Evolutionary conservation across 2,888 invertebrate genomes (phyloP).

Genomic region (Hydropsyche betteni): DNA sequence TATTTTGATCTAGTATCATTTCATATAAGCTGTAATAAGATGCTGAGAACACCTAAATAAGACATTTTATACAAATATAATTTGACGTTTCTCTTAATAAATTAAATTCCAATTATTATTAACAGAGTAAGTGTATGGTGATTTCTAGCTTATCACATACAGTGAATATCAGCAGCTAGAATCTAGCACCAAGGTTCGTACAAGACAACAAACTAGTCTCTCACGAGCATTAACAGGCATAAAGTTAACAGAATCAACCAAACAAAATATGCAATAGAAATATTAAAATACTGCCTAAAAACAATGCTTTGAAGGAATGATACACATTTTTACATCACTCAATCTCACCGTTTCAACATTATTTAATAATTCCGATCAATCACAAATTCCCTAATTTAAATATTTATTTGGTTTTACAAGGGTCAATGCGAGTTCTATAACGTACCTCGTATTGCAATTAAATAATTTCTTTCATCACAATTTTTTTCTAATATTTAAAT

Average conservation of each 20-base stretch:
- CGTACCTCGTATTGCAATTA: conserved; percentile 49
- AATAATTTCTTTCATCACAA: conserved; percentile 55
- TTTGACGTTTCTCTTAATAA: not conserved
- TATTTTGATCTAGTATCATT: no score
- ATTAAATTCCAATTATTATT: not conserved
- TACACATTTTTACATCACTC: conserved; percentile 44
- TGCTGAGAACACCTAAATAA: no score
- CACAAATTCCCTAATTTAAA: conserved; percentile 45
- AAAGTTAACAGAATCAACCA: conserved; percentile 13
- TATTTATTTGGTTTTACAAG: conserved; percentile 48
- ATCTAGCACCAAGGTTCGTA: conserved; percentile 46
- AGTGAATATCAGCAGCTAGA: conserved; percentile 44
- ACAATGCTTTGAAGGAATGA: conserved; percentile 47
- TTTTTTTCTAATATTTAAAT: conserved; percentile 54
- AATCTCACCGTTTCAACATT: conserved; percentile 35
- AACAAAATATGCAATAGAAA: conserved; percentile 1
- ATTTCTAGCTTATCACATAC: not conserved
- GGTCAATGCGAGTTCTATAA: conserved; percentile 47
- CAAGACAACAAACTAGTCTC: conserved; percentile 39
- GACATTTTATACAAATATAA: no score
- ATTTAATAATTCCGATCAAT: conserved; percentile 41
- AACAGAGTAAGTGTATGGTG: not conserved
- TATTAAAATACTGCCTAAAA: conserved; percentile 29
- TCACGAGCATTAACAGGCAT: conserved; percentile 34
- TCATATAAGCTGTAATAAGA: no score